Conservation (phyloP, 1,140 invertebrate genomes). For the Camponotus pennsylvanicus region DNA sequence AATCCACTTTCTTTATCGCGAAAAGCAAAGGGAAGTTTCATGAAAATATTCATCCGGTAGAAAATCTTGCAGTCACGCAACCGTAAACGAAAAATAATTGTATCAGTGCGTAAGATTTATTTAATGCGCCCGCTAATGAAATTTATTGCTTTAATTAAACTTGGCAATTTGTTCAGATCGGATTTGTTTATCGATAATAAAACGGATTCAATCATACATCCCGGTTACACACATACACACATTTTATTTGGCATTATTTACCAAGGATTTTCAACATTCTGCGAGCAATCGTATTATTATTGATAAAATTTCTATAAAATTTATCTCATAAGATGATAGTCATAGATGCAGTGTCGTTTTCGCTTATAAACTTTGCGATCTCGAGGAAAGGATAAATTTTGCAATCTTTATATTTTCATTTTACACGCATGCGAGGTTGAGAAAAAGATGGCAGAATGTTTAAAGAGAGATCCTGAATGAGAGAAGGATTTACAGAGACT, state of each 20-base stretch:
- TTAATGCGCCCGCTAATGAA: not conserved
- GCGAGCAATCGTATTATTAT: not conserved
- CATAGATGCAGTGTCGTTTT: not conserved
- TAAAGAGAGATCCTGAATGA: not conserved
- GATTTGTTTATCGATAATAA: not conserved
- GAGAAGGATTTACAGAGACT: not conserved
- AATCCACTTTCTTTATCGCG: slow-evolving; percentile 37
- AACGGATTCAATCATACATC: not conserved
- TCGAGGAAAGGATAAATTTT: not conserved
- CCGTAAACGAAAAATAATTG: slow-evolving; percentile 16
- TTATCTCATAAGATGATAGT: too few relatives aligned
- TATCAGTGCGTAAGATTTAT: slow-evolving; percentile 23
- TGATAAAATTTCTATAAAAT: not conserved
- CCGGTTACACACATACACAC: too few relatives aligned
- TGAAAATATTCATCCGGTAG: slow-evolving; percentile 21
- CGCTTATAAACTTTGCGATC: not conserved
- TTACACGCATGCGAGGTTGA: not conserved
- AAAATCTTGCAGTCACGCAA: slow-evolving; percentile 44
- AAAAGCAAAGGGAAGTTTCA: slow-evolving; percentile 28
- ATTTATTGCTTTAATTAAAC: not conserved
- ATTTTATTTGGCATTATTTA: too few relatives aligned
- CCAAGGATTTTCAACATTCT: not conserved
- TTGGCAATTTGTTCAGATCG: not conserved
- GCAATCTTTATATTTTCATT: not conserved
- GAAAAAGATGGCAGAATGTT: not conserved